These are phyloP conservation scores for Ceramica pisi DNA, from an alignment of 2,888 invertebrate genomes.

Conservation along the genomic window DNA sequence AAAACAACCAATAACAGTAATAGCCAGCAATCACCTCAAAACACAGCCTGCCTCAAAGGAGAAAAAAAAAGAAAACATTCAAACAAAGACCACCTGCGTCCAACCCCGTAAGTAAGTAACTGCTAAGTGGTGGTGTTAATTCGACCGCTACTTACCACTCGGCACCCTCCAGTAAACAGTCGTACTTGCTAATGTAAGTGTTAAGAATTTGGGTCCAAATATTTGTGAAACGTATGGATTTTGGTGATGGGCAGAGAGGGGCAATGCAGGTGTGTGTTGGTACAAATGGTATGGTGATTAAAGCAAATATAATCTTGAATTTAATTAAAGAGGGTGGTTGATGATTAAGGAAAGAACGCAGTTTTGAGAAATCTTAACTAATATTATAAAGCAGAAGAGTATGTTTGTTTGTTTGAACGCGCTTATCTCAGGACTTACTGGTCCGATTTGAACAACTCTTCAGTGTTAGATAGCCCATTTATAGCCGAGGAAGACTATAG, in stretches of 20 bases:
- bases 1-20: conserved; percentile 7
- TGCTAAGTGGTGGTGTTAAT: conserved; percentile 88
- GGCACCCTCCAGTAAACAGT: conserved; percentile 71
- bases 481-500: no score
- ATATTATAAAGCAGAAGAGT: no score
- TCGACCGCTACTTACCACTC: conserved; percentile 72
- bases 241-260: conserved; percentile 29
- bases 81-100: conserved; percentile 90
- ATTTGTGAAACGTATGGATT: conserved; percentile 70
- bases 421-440: no score
- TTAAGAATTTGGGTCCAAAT: conserved; percentile 81
- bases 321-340: neutral
- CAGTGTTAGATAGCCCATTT: no score
- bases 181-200: conserved; percentile 77
- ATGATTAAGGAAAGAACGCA: accelerated
- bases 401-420: no score
- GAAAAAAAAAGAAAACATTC: conserved; percentile 73
- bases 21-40: conserved; percentile 32
- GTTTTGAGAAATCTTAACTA: neutral
- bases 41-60: conserved; percentile 34
- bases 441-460: no score
- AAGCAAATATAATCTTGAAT: neutral
- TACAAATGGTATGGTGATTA: neutral
- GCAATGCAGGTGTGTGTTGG: conserved; percentile 43
- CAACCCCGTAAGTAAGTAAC: conserved; percentile 83